Conservation (phyloP, 2,113 vertebrate genomes). For the Perca flavescens region DNA sequence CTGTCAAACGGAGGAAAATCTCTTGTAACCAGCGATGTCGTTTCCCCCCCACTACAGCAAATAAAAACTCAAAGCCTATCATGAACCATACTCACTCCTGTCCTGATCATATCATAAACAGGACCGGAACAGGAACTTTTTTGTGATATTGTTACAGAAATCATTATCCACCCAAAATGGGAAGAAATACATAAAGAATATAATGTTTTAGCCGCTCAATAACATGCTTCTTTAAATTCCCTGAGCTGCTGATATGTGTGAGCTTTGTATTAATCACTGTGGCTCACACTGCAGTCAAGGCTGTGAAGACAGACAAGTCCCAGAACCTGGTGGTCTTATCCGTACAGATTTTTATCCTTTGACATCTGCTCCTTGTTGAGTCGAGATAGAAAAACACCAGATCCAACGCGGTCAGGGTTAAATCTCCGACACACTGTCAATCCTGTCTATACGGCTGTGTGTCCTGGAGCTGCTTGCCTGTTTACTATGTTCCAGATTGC, state of each 20-base stretch:
- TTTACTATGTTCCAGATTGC: constrained; percentile 79
- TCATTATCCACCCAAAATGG: not conserved
- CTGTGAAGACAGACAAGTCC: not conserved
- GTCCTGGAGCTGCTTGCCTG: constrained; percentile 53
- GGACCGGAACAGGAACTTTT: constrained; percentile 4
- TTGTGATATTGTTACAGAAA: not conserved
- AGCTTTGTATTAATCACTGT: not conserved
- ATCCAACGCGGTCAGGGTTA: not conserved
- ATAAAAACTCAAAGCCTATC: not conserved
- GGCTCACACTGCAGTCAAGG: not conserved
- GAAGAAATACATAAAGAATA: not conserved
- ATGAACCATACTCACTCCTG: not conserved
- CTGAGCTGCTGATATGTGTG: not conserved
- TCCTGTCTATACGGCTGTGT: constrained; percentile 15
- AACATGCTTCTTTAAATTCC: not conserved
- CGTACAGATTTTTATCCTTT: not conserved
- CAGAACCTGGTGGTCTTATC: not conserved
- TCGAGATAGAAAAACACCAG: constrained; percentile 1
- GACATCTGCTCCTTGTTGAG: constrained; percentile 9
- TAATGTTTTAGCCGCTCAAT: not conserved
- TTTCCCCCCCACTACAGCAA: not conserved
- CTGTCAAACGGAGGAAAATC: not conserved
- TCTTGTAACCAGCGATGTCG: not conserved
- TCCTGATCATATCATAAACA: not conserved
- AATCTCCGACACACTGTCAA: constrained; percentile 26